Evolutionary conservation across 2,797 vertebrate genomes (phyloP), one percentile per base, ranked within the genome.

Genomic region (Helicolenus hilgendorfi): DNA sequence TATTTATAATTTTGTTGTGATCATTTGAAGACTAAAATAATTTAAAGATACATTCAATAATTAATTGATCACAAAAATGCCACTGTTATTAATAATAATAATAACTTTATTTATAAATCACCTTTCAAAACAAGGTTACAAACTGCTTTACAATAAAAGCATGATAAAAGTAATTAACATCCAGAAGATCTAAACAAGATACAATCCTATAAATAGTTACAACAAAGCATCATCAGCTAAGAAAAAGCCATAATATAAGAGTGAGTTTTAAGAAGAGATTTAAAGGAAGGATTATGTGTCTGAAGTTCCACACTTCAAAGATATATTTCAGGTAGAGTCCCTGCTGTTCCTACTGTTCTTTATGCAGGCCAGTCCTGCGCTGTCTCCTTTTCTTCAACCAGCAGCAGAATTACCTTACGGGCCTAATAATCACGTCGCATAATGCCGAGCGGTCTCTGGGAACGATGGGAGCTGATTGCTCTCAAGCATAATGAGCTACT

Each of bases 401-500:
- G 20, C 36, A 83, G 49, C 7, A 45, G 18, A 91, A 81, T 83
- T 77, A 76, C 63, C 69, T 92, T 14, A 4, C 56, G 83, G 77
- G 64, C 88, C 84, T 86, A 86, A 95, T 94, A 89, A 94, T 85
- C 82, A 87, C 20, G 10, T 81, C 26, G 36, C 58, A 35, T 77
- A 73, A 90, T 88, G 85, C 75, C 4, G 22, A 70, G 82, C 22
- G 79, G 82, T 93, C 90, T 90, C 85, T 60, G 81, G 72, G 84
- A 75, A 91, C 1, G 69, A 89, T 90, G 83, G 72, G 75, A 81
- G 58, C 84, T 93, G 92, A 95, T 95, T 95, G 93, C 87, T 85
- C 91, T 94, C 29, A 8, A 90, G 95, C 73, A 84, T 95, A 94
- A 95, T 93, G 89, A 94, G 90, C 84, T 94, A 77, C 77, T 74